phyloP scores from a whole-genome alignment of 2,888 invertebrate species.

The Thelaira solivaga region DNA sequence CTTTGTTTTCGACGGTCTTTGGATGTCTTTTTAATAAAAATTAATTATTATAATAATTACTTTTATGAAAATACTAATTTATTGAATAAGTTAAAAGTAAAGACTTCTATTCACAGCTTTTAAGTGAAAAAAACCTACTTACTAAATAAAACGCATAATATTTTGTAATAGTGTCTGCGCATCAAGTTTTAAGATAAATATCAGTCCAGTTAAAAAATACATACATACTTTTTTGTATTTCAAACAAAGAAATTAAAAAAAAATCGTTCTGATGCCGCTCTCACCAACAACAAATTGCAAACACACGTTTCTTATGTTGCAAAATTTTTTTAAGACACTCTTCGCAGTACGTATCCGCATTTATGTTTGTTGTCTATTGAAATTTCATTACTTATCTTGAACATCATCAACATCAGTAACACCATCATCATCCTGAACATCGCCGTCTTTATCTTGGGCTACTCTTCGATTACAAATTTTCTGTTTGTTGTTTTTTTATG shows the following conservation, averaged over 20 bases:
- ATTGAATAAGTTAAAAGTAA: background rate
- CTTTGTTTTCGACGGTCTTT: no score
- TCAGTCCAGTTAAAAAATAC: slow-evolving; percentile 61
- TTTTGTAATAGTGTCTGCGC: slow-evolving; percentile 62
- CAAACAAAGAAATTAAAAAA: slow-evolving; percentile 13
- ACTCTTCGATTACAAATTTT: slow-evolving; percentile 48
- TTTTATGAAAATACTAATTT: background rate
- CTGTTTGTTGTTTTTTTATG: slow-evolving; percentile 21
- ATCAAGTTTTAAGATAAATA: slow-evolving; percentile 65
- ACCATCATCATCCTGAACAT: background rate
- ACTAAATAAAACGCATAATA: slow-evolving; percentile 34
- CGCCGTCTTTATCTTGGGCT: background rate
- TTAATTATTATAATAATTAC: no score
- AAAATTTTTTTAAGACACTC: slow-evolving; percentile 42
- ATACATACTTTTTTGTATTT: background rate
- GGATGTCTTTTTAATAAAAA: no score
- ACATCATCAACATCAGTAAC: slow-evolving; percentile 43
- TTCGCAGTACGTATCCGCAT: slow-evolving; percentile 28
- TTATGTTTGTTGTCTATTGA: slow-evolving; percentile 30
- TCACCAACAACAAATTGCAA: slow-evolving; percentile 63
- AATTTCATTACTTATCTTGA: slow-evolving; percentile 44
- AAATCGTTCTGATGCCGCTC: slow-evolving; percentile 38
- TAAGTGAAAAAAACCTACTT: background rate
- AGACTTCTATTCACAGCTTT: background rate
- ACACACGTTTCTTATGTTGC: slow-evolving; percentile 60